These are phyloP conservation scores for Sinella curviseta DNA, from an alignment of 1,140 invertebrate species.

Conservation along the genomic window DNA sequence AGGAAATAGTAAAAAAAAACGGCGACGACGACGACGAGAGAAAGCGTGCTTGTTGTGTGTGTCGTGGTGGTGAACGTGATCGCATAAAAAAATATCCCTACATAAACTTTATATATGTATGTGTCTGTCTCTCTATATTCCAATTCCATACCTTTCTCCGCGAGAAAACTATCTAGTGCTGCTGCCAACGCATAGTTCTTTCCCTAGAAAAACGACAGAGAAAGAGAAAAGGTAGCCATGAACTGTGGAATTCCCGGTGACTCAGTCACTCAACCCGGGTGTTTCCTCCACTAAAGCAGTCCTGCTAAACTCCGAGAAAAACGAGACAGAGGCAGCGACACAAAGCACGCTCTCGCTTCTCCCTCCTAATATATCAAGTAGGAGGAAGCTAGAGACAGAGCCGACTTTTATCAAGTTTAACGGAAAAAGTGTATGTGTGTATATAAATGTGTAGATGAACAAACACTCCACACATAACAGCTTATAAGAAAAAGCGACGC, in stretches of 20 bases:
- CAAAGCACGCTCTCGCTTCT: not conserved
- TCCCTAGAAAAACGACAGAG: not conserved
- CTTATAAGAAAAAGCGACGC: not conserved
- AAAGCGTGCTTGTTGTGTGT: too few relatives aligned
- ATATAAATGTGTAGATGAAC: too few relatives aligned
- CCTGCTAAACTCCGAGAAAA: too few relatives aligned
- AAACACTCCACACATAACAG: too few relatives aligned
- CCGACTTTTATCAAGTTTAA: too few relatives aligned
- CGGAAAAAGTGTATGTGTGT: too few relatives aligned
- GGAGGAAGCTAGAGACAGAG: too few relatives aligned
- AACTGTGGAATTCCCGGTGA: conserved; percentile 23
- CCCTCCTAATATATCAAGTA: not conserved
- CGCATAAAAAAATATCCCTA: not conserved
- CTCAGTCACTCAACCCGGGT: conserved; percentile 21
- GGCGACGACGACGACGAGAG: too few relatives aligned
- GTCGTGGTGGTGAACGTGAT: conserved; percentile 16
- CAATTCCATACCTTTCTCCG: too few relatives aligned
- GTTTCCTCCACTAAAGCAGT: conserved; percentile 10
- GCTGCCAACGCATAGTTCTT: too few relatives aligned
- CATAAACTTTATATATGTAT: not conserved
- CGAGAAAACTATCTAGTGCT: too few relatives aligned
- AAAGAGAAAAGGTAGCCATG: not conserved
- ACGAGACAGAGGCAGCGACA: not conserved
- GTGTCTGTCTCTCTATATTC: too few relatives aligned
- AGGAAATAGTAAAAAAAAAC: conserved; percentile 19